Evolutionary conservation across 1,140 invertebrate genomes (phyloP), one percentile per base, ranked within the genome.

Genomic region (Semibalanus balanoides): DNA sequence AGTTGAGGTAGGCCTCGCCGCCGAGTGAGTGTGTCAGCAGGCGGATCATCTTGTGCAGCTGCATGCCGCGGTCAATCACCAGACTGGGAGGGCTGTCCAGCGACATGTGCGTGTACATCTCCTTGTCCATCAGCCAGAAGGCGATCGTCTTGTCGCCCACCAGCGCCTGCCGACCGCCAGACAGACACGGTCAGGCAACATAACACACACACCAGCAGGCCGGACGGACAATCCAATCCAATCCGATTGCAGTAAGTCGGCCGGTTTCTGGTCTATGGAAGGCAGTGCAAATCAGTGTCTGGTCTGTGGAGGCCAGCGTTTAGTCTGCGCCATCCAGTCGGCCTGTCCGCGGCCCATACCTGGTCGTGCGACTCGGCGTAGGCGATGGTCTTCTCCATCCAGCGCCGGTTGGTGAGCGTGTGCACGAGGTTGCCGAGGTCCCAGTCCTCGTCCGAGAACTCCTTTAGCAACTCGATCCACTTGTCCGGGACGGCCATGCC

Each of bases 81-180:
- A 89, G 79, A 78, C 87, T 90, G 0, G 88, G 84, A 11, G 87
- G 87, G 76, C 91, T 92, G 1, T 91, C 0, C 0, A 86, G 86
- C 40, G 95, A 96, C 96, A 98, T 99, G 82, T 94, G 90, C 0
- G 92, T 92, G 82, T 99, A 98, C 96, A 99, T 99, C 82, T 97
- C 94, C 81, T 97, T 97, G 84, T 99, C 98, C 97, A 99, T 99
- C 74, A 99, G 85, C 98, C 97, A 99, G 85, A 99, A 99, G 0
- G 97, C 96, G 64, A 99, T 90, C 0, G 97, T 98, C 84, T 99
- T 99, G 84, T 99, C 98, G 0, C 95, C 95, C 0, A 99, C 97
- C 22, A 99, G 85, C 28, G 97, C 97, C 87, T 92, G 84, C 27
- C 80, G 51, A n/a, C n/a, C n/a, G n/a, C n/a, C n/a, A n/a, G n/a